These are phyloP conservation scores for Muscicapa adusta DNA, from an alignment of 2,113 vertebrate genomes.

Conservation along the genomic window DNA sequence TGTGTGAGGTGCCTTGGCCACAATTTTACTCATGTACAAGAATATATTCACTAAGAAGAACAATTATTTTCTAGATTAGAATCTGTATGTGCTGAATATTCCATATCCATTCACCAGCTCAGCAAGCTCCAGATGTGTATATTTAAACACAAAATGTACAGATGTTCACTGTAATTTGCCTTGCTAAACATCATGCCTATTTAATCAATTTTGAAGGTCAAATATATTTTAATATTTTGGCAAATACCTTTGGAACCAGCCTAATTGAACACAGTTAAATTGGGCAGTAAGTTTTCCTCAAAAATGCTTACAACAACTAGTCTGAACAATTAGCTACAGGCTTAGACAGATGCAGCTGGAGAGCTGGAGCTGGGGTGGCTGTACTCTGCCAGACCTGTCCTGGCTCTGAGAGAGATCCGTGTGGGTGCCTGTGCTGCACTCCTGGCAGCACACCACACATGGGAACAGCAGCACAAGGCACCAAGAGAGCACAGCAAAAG, in stretches of 20 bases:
- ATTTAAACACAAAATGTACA: conserved; percentile 31
- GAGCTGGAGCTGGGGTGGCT: neutral
- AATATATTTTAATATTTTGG: conserved; percentile 49
- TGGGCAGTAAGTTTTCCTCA: neutral
- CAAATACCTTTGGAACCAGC: conserved; percentile 22
- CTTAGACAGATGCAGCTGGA: neutral
- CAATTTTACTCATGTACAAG: neutral
- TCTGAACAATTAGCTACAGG: neutral
- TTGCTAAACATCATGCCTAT: conserved; percentile 12
- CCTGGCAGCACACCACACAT: neutral
- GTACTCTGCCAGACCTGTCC: neutral
- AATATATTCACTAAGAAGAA: neutral
- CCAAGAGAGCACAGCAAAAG: neutral
- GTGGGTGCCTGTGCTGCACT: neutral
- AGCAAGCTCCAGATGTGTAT: neutral
- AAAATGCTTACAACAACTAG: neutral
- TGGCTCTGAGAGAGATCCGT: neutral
- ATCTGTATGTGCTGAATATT: conserved; percentile 22
- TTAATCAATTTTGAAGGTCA: conserved; percentile 48
- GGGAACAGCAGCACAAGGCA: neutral
- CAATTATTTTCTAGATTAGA: conserved; percentile 23
- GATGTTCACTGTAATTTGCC: conserved; percentile 33
- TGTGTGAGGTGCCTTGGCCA: neutral
- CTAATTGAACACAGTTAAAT: conserved; percentile 35
- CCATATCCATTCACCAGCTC: neutral